A percentile compares a stretch with the other conserved stretches of the same genome.
Evolutionary conservation across 2,888 invertebrate species (phyloP).

Genomic region (Phortica magna): DNA sequence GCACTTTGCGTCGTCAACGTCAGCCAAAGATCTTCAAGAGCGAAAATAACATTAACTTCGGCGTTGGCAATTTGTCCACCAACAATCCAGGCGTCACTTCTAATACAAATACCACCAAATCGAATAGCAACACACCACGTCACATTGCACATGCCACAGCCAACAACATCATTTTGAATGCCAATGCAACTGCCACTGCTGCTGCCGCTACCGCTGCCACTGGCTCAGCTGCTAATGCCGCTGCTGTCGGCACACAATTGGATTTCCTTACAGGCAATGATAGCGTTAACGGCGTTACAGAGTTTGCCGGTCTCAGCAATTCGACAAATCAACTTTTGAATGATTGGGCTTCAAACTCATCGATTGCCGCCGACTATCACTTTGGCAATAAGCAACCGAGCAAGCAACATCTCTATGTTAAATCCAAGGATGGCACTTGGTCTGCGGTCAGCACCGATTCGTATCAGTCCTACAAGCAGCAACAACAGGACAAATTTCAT

Average conservation of each 20-base stretch:
- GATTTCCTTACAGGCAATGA: slow-evolving; percentile 66
- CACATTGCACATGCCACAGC: background rate
- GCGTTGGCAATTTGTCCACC: slow-evolving; percentile 56
- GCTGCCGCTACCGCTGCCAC: background rate
- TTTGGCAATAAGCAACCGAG: slow-evolving; percentile 75
- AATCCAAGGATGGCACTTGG: slow-evolving; percentile 78
- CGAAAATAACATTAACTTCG: slow-evolving; percentile 76
- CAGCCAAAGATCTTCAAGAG: slow-evolving; percentile 77
- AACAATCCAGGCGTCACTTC: slow-evolving; percentile 36
- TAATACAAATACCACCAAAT: slow-evolving; percentile 38
- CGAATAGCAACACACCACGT: slow-evolving; percentile 12
- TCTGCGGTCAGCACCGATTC: slow-evolving; percentile 76
- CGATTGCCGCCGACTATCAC: slow-evolving; percentile 69
- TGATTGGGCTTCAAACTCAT: slow-evolving; percentile 74
- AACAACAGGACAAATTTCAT: slow-evolving; percentile 61
- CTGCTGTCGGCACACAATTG: slow-evolving; percentile 54
- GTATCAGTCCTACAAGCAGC: slow-evolving; percentile 75
- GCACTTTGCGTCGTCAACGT: slow-evolving; percentile 76
- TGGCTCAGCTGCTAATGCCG: background rate
- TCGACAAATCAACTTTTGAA: slow-evolving; percentile 74
- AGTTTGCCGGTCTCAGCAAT: slow-evolving; percentile 68
- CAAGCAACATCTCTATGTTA: slow-evolving; percentile 77
- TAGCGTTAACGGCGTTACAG: slow-evolving; percentile 57
- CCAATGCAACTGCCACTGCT: slow-evolving; percentile 41
- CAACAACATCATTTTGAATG: background rate